phyloP scores from a whole-genome alignment of 2,797 vertebrate species.

The Microchirus variegatus region DNA sequence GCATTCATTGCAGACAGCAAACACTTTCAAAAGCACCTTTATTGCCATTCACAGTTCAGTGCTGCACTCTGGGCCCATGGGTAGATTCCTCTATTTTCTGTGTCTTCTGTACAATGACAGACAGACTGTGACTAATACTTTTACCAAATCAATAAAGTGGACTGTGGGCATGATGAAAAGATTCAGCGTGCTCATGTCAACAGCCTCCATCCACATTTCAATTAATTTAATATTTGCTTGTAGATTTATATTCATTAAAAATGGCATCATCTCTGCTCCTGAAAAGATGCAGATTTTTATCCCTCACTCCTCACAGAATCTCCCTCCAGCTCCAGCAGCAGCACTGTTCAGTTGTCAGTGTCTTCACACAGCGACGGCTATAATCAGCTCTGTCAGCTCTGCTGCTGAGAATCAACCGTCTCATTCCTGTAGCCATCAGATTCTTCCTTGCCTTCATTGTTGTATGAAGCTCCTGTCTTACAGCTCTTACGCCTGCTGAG shows the following conservation, averaged over 20 bases:
- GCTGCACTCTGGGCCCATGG: slow-evolving; percentile 24
- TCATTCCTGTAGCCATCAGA: slow-evolving; percentile 54
- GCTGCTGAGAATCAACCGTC: slow-evolving; percentile 58
- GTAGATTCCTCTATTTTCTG: slow-evolving; percentile 22
- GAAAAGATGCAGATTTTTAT: slow-evolving; percentile 41
- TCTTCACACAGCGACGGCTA: slow-evolving; percentile 47
- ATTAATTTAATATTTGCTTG: slow-evolving; percentile 9
- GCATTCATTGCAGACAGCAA: slow-evolving; percentile 16
- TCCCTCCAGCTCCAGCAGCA: slow-evolving; percentile 50
- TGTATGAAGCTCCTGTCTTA: slow-evolving; percentile 28
- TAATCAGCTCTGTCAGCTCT: slow-evolving; percentile 61
- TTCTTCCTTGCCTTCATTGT: slow-evolving; percentile 27
- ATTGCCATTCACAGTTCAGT: too few species aligned
- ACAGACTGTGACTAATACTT: slow-evolving; percentile 57
- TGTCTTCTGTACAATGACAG: slow-evolving; percentile 26
- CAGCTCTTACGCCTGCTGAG: slow-evolving; percentile 17
- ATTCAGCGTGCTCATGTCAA: slow-evolving; percentile 37
- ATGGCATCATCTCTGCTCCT: slow-evolving; percentile 7
- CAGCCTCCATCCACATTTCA: slow-evolving; percentile 11
- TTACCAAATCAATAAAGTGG: slow-evolving; percentile 59
- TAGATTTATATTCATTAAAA: slow-evolving; percentile 10
- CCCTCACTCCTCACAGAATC: slow-evolving; percentile 41
- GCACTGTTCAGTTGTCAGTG: slow-evolving; percentile 57
- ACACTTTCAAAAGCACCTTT: too few species aligned
- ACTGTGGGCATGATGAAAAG: slow-evolving; percentile 34